Conservation (phyloP, 2,113 vertebrate genomes). For the Mormoops blainvillei region DNA sequence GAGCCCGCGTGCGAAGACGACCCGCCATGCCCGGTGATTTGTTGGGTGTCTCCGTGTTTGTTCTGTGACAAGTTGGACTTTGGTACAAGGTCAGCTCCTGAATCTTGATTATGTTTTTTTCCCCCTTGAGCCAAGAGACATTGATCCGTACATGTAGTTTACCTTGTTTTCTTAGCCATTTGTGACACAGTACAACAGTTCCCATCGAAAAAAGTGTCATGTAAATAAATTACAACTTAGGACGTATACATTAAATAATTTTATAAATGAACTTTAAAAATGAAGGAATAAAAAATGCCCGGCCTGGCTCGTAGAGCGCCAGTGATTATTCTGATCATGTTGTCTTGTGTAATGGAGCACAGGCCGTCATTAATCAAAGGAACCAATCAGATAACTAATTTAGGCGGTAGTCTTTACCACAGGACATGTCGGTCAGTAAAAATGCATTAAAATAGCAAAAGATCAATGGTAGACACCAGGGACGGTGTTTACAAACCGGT, state of each 20-base stretch:
- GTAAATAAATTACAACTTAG: constrained; percentile 91
- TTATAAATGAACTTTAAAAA: constrained; percentile 93
- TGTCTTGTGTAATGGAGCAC: constrained; percentile 92
- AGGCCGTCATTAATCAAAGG: constrained; percentile 91
- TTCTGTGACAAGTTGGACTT: constrained; percentile 87
- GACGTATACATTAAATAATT: constrained; percentile 91
- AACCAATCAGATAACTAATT: constrained; percentile 96
- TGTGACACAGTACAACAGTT: constrained; percentile 93
- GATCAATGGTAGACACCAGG: constrained; percentile 89
- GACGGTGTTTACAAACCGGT: constrained; percentile 83
- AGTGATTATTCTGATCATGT: constrained; percentile 90
- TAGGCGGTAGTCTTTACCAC: constrained; percentile 93
- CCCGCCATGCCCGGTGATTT: constrained; percentile 81
- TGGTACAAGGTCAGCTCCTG: constrained; percentile 89
- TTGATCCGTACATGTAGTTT: constrained; percentile 95
- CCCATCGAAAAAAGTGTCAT: constrained; percentile 91
- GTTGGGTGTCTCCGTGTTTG: constrained; percentile 76
- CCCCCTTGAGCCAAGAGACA: constrained; percentile 88
- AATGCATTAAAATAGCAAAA: constrained; percentile 88
- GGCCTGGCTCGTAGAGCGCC: constrained; percentile 76
- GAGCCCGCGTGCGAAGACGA: constrained; percentile 58
- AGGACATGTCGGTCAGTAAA: constrained; percentile 90
- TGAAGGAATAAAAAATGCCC: constrained; percentile 82
- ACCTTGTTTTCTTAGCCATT: constrained; percentile 94
- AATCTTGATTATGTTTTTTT: constrained; percentile 90